Evolutionary conservation across 2,888 invertebrate genomes (phyloP).

Genomic region (Halictus ligatus): DNA sequence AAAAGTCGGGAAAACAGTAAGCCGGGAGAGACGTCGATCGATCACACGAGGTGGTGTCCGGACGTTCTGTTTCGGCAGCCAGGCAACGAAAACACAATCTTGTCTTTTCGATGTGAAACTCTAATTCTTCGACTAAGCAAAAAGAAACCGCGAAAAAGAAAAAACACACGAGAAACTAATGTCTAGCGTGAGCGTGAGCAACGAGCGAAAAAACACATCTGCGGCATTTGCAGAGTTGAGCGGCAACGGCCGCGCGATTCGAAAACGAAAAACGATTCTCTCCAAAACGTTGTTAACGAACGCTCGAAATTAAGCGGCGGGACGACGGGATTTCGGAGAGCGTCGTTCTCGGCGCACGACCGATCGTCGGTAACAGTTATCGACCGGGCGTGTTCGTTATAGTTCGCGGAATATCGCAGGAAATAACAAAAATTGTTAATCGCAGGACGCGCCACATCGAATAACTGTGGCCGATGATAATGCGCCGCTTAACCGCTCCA

Average conservation of each 20-base stretch:
- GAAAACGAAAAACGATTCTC: background rate
- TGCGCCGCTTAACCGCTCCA: constrained; percentile 18
- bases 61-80: constrained; percentile 58
- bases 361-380: constrained; percentile 39
- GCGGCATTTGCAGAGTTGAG: background rate
- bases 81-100: constrained; percentile 72
- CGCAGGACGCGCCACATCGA: constrained; percentile 27
- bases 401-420: constrained; percentile 49
- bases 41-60: constrained; percentile 41
- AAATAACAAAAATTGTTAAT: constrained; percentile 64
- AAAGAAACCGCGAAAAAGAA: background rate
- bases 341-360: constrained; percentile 1
- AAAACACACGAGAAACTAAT: constrained; percentile 9
- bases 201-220: constrained; percentile 6
- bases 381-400: constrained; percentile 24
- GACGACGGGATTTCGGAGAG: background rate
- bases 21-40: constrained; percentile 43
- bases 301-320: constrained; percentile 7
- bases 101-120: constrained; percentile 58
- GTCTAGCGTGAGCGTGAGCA: constrained; percentile 37
- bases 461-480: constrained; percentile 27
- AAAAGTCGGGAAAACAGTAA: constrained; percentile 82
- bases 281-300: background rate
- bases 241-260: constrained; percentile 26
- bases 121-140: constrained; percentile 32